phyloP scores from a whole-genome alignment of 37 sponge, comb jelly and placozoan species.

The Aplysina aerophoba region DNA sequence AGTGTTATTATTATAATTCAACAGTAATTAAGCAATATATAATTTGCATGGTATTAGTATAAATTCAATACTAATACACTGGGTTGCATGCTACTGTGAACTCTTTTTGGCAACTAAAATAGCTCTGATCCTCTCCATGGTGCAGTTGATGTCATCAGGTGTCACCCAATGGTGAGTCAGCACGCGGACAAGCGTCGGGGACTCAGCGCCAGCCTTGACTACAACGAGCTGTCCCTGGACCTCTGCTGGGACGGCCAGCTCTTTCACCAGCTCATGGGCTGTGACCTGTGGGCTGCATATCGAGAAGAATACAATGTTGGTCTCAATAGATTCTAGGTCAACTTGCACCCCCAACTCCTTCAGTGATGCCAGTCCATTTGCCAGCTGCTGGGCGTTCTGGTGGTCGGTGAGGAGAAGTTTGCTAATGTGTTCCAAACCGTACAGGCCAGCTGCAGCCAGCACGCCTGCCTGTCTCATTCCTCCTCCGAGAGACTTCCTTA shows the following conservation, averaged over 20 bases:
- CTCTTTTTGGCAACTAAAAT: neutral
- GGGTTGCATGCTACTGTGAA: too few relatives aligned
- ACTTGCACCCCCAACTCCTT: constrained; percentile 51
- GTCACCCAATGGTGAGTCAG: neutral
- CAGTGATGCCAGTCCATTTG: constrained; percentile 46
- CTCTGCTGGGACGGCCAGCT: constrained; percentile 25
- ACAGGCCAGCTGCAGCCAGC: constrained; percentile 78
- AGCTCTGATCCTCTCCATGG: neutral
- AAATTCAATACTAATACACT: too few relatives aligned
- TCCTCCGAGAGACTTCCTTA: constrained; percentile 79
- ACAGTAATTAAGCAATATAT: too few relatives aligned
- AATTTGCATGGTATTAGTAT: too few relatives aligned
- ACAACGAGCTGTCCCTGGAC: neutral
- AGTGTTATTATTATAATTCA: too few relatives aligned
- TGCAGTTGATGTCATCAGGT: neutral
- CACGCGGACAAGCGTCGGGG: neutral
- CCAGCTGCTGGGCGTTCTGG: constrained; percentile 61
- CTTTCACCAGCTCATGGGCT: constrained; percentile 38
- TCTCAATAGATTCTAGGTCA: constrained; percentile 45
- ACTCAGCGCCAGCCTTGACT: neutral
- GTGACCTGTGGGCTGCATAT: constrained; percentile 24
- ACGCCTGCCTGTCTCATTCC: constrained; percentile 82
- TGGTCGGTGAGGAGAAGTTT: constrained; percentile 62
- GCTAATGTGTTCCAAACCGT: constrained; percentile 59
- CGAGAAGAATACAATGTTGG: constrained; percentile 69